Evolutionary conservation across 2,888 invertebrate species (phyloP), one percentile per base, ranked within the genome.

Genomic region (Stomorhina lunata): DNA sequence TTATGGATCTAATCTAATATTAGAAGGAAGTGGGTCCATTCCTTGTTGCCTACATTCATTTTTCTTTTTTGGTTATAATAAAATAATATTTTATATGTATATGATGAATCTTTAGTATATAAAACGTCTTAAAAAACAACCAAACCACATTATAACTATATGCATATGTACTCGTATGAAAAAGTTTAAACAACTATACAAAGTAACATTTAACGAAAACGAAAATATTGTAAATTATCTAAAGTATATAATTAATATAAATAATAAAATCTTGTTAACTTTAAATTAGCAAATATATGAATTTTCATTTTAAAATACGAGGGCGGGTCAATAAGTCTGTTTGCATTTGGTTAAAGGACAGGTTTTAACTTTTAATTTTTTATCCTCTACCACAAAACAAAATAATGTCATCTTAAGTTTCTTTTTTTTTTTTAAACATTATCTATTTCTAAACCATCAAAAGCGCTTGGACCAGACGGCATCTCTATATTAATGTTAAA

Each of bases 21-120:
- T n/a, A n/a, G 7, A 22, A 32, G 3, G 25, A 71, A 22, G 17
- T 15, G 43, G 43, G n/a, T 48, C 15, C 22, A 7, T 27, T 34
- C 34, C 69, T 53, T 69, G 66, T 76, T 81, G 50, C 57, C 71
- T 81, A 76, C 17, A 43, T 48, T 32, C 6, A 66, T 75, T 57
- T 37, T 40, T 71, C n/a, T n/a, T 27, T 20, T 32, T 43, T 29
- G 12, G 22, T 45, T 20, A 27, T 48, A 53, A 53, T 55, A 55
- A 17, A 29, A 40, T 10, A 61, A 65, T 72, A 10, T 76, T 75
- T 69, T 71, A 59, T 65, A 76, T 81, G 71, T 59, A 66, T 59
- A 71, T 76, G 57, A 66, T 1, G 29, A 63, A 63, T 53, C 15
- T 75, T 15, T 34, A 65, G 17, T 45, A 50, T 57, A 15, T 37